Base-by-base conservation (phyloP, 1,140 invertebrate species). In the Nixonia krombeini region DNA sequence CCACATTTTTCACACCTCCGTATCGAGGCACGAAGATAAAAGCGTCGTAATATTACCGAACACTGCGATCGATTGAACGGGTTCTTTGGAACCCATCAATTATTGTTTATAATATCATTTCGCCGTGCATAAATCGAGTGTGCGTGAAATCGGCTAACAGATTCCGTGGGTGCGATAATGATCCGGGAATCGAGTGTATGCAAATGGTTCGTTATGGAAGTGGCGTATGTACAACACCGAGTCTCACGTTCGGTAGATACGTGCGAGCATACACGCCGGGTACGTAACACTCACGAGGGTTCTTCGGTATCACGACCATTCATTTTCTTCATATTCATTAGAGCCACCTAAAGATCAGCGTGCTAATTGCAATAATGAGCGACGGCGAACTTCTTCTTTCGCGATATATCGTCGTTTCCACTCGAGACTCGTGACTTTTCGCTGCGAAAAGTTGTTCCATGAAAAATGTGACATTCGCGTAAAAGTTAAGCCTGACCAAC, bases 321-420 rank as follows among this genome's bases (percentile, higher is more conserved):
- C 56, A 68, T 72, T 68, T 65, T n/a, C n/a, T n/a, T 65, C 56
- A 65, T 72, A 68, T 64, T 68, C 61, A 72, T 65, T 69, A 65
- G 45, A 61, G 42, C 56, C 56, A 56, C 41, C 52, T 41, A 40
- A 37, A 37, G 47, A 72, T 72, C 68, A 72, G 55, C 59, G 62
- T 65, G 61, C 64, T 64, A 68, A 68, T 72, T 65, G 64, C 61
- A 57, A 62, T 72, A 72, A 72, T 68, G 64, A 61, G 56, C 55
- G 52, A 61, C 62, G 59, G 61, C 37, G 18, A 57, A 38, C 38
- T 37, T 65, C 52, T 57, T 70, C 57, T 53, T 13, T 15, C 16
- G 23, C 29, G 44, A 63, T 59, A 57, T 41, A 66, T 71, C 50
- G 65, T 63, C 64, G 69, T 12, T 12, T 33, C 13, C 31, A 12